phyloP scores from a whole-genome alignment of 1,140 invertebrate genomes.

The Zaprionus camerounensis region DNA sequence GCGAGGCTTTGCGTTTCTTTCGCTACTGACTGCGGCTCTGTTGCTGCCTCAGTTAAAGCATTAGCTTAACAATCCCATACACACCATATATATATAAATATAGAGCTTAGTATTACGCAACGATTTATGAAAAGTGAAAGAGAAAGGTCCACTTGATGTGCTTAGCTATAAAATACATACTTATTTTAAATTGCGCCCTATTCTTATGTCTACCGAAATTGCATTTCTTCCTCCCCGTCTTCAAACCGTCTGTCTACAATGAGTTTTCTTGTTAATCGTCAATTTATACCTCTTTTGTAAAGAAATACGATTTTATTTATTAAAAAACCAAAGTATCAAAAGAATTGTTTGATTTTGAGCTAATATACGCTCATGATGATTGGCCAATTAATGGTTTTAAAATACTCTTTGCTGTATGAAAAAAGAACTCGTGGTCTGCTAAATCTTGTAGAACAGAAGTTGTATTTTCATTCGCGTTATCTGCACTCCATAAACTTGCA shows the following conservation, averaged over 20 bases:
- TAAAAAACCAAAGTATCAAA: slow-evolving; percentile 75
- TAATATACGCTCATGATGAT: too few species aligned
- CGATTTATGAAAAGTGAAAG: slow-evolving; percentile 16
- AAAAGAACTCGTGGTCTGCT: too few species aligned
- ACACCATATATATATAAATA: not conserved
- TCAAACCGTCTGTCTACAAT: slow-evolving; percentile 47
- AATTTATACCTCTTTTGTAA: slow-evolving; percentile 69
- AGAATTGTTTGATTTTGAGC: not conserved
- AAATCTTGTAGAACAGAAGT: too few species aligned
- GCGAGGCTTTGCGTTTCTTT: slow-evolving; percentile 17
- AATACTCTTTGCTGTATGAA: not conserved
- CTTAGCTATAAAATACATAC: slow-evolving; percentile 25
- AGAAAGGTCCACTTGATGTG: slow-evolving; percentile 11
- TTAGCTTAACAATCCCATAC: slow-evolving; percentile 29
- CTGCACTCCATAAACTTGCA: too few species aligned
- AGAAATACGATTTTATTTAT: slow-evolving; percentile 80
- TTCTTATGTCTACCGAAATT: slow-evolving; percentile 26
- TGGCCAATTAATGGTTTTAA: not conserved
- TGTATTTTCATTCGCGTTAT: too few species aligned
- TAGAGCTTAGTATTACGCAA: slow-evolving; percentile 55
- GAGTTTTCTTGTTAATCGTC: slow-evolving; percentile 67
- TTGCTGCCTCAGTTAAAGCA: slow-evolving; percentile 24
- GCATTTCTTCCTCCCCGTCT: slow-evolving; percentile 25
- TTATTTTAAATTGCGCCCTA: not conserved
- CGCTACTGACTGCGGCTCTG: slow-evolving; percentile 5